Evolutionary conservation across 1,140 invertebrate genomes (phyloP), one percentile per base, ranked within the genome.

Genomic region (Portunus trituberculatus): DNA sequence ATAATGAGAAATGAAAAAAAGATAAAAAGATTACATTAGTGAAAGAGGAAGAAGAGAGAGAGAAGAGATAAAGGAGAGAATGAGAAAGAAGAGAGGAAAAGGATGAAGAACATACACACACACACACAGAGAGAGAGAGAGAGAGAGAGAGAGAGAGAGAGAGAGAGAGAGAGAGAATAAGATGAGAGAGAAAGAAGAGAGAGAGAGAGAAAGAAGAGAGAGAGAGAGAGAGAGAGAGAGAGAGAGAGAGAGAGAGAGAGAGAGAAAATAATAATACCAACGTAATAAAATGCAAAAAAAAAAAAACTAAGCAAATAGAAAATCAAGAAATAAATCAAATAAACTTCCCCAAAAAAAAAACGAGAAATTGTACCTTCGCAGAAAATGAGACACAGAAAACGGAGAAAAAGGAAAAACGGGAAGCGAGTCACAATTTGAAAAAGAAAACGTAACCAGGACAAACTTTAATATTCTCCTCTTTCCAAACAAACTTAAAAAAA

Each of bases 61-160:
- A 4, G 25, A 32, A 20, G 39, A 0, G 25, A 45, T 25, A 45
- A 45, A 29, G 76, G 29, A 31, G 8, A 32, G 32, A 32, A 89
- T 4, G 25, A 25, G 6, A 28, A 8, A 28, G 87, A 25, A 28
- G 32, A 28, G 87, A 6, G 29, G 25, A 31, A 32, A 3, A 32
- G 32, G 1, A 45, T 4, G 16, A 86, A 88, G n/a, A n/a, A 16
- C 14, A 29, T 88, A 29, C 12, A 88, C 14, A 29, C 14, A 29
- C 14, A 14, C 14, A 29, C 29, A n/a, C n/a, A 25, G 0, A 86
- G 6, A 39, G n/a, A 6, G 12, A 39, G 31, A 32, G 20, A 25
- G 20, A 84, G 83, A 84, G 82, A 93, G 82, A 86, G 52, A 59
- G 32, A 28, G 91, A 31, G 14, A 59, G 8, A 48, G 32, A 92